Percentiles rank a stretch among this genome's conserved stretches.
Conservation (phyloP, 2,113 vertebrate species). For the Mustela lutreola region DNA sequence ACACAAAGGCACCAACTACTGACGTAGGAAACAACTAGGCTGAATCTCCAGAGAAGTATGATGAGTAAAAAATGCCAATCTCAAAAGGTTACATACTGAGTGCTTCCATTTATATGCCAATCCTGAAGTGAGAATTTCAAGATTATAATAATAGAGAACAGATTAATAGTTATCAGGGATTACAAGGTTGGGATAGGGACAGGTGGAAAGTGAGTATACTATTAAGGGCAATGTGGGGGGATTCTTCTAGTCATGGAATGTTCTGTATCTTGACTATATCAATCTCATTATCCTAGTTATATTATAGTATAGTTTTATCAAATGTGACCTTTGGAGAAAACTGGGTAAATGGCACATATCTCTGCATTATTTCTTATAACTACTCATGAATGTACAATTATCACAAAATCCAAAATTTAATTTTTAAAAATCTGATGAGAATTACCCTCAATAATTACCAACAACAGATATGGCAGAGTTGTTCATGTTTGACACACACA, state of each 20-base stretch:
- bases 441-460: neutral
- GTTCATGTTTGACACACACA: neutral
- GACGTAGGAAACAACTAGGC: neutral
- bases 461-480: neutral
- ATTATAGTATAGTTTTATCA: neutral
- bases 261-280: neutral
- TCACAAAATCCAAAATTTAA: neutral
- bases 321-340: neutral
- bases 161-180: neutral
- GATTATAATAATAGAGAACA: neutral
- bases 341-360: neutral
- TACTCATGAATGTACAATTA: neutral
- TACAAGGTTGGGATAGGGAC: neutral
- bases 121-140: neutral
- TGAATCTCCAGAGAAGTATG: neutral
- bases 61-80: neutral
- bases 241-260: neutral
- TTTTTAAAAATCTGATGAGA: neutral
- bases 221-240: neutral
- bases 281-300: neutral
- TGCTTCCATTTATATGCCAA: neutral
- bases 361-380: neutral
- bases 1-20: neutral
- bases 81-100: neutral
- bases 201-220: neutral